Evolutionary conservation across 2,113 vertebrate genomes (phyloP).

Genomic region (Mixornis gularis): DNA sequence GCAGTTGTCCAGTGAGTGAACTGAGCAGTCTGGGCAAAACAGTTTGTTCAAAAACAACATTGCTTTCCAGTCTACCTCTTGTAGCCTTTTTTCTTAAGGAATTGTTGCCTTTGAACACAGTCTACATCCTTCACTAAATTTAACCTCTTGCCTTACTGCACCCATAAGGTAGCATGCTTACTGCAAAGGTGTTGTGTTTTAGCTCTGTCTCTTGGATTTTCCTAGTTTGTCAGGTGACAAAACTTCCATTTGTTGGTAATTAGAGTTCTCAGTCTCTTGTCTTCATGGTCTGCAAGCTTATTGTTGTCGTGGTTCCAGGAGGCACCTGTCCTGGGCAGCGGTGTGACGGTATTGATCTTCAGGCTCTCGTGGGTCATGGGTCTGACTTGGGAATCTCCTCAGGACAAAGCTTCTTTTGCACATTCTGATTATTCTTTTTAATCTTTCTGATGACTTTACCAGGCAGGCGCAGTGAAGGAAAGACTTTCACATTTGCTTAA

Average conservation of each 20-base stretch:
- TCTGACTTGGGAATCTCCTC: not conserved
- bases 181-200: not conserved
- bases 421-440: not conserved
- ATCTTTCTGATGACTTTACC: not conserved
- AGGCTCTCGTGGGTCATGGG: fast-evolving
- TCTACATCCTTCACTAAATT: not conserved
- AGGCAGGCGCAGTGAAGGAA: not conserved
- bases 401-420: not conserved
- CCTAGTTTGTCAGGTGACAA: not conserved
- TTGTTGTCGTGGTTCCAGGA: not conserved
- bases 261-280: not conserved
- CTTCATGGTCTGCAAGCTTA: not conserved
- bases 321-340: not conserved
- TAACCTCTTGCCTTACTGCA: not conserved
- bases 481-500: not conserved
- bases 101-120: not conserved
- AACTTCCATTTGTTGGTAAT: not conserved
- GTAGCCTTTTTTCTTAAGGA: not conserved
- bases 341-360: not conserved
- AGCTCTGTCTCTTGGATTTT: not conserved
- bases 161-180: not conserved
- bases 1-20: not conserved
- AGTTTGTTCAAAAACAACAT: not conserved
- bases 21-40: not conserved
- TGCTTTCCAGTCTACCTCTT: not conserved